Evolutionary conservation across 2,797 vertebrate species (phyloP).

Genomic region (Cuculus canorus): DNA sequence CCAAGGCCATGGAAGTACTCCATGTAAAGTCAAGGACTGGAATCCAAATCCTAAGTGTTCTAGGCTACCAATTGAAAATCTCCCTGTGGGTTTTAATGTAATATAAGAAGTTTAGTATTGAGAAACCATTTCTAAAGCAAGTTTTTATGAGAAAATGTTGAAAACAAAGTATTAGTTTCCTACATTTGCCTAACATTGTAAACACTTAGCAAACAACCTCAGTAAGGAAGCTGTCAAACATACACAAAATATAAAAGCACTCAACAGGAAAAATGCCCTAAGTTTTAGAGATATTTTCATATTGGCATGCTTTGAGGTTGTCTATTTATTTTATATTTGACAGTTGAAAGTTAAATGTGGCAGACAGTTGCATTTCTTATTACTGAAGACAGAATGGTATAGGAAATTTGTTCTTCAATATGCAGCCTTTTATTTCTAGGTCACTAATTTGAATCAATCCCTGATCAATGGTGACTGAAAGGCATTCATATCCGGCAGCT

Average conservation of each 20-base stretch:
- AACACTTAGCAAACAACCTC: background rate
- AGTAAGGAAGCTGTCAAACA: background rate
- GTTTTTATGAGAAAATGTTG: background rate
- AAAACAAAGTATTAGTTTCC: background rate
- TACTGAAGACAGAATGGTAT: background rate
- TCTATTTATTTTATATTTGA: background rate
- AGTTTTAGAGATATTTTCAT: background rate
- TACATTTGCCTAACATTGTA: background rate
- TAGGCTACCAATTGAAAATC: background rate
- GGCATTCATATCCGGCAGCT: slow-evolving; percentile 58
- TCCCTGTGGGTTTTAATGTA: background rate
- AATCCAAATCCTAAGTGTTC: background rate
- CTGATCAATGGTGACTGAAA: slow-evolving; percentile 57
- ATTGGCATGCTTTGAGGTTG: background rate
- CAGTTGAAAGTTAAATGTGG: background rate
- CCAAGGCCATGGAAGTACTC: background rate
- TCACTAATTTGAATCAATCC: slow-evolving; percentile 65
- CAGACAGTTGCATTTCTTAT: slow-evolving; percentile 27
- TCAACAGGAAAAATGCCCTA: background rate
- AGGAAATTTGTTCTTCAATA: slow-evolving; percentile 46
- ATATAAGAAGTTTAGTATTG: background rate
- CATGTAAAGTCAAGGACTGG: background rate
- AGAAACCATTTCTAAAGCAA: background rate
- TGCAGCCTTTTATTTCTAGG: slow-evolving; percentile 54
- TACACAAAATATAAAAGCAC: background rate